phyloP scores from a whole-genome alignment of 2,113 vertebrate species.

The Asarcornis scutulata region DNA sequence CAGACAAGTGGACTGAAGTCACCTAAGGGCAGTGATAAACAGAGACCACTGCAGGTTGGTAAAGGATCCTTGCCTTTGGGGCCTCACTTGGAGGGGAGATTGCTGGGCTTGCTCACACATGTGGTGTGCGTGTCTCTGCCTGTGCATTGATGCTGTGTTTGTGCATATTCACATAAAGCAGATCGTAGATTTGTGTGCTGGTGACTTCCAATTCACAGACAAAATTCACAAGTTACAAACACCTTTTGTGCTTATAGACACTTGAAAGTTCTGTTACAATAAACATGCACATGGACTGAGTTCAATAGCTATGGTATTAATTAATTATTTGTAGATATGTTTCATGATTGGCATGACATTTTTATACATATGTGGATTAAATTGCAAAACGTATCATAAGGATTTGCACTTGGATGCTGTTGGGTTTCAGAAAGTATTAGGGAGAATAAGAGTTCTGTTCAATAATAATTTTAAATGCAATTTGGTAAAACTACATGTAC shows the following conservation, averaged over 20 bases:
- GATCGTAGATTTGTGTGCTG: neutral
- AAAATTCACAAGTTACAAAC: neutral
- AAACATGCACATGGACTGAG: neutral
- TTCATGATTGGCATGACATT: neutral
- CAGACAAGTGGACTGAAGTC: slow-evolving; percentile 98
- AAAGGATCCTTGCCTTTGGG: slow-evolving; percentile 33
- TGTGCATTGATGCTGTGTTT: neutral
- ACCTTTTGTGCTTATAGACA: slow-evolving; percentile 20
- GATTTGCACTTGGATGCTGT: neutral
- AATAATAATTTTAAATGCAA: neutral
- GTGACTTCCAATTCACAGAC: slow-evolving; percentile 15
- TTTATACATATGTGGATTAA: slow-evolving; percentile 1
- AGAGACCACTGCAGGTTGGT: slow-evolving; percentile 98
- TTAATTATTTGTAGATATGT: neutral
- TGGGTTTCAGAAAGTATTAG: slow-evolving; percentile 20
- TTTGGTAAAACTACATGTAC: neutral
- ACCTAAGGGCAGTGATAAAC: slow-evolving; percentile 99
- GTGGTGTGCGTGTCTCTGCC: neutral
- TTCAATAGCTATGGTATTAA: neutral
- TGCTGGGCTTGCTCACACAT: neutral
- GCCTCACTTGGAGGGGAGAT: neutral
- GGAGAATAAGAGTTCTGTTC: neutral
- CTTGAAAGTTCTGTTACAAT: slow-evolving; percentile 7
- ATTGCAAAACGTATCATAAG: slow-evolving; percentile 14
- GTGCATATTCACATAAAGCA: neutral